A percentile compares a stretch with the other conserved stretches of the same genome.
Evolutionary conservation across 2,888 invertebrate species (phyloP).

Genomic region (Synergus laeviventris): DNA sequence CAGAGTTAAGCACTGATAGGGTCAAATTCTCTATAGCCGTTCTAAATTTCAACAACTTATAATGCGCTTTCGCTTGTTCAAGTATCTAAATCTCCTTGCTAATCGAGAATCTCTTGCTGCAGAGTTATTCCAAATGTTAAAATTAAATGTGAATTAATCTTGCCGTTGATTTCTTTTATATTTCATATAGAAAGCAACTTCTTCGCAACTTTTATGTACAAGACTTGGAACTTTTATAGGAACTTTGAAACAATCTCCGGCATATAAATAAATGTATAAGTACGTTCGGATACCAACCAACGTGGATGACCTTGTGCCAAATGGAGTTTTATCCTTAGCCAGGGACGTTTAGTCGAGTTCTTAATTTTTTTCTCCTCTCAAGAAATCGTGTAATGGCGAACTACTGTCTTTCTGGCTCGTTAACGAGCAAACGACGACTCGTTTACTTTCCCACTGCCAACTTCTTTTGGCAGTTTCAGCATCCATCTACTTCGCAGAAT

Average conservation of each 20-base stretch:
- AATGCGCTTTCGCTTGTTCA: not conserved
- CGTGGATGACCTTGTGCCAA: slow-evolving; percentile 68
- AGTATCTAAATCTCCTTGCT: not conserved
- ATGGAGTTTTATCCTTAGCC: slow-evolving; percentile 67
- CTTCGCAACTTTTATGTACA: too few species aligned
- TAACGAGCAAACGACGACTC: not conserved
- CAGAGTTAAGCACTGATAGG: slow-evolving; percentile 23
- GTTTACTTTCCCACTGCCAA: not conserved
- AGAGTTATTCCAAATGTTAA: not conserved
- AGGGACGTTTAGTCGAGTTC: slow-evolving; percentile 57
- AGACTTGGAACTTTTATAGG: not conserved
- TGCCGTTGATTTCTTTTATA: too few species aligned
- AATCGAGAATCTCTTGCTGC: not conserved
- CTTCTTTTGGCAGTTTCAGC: slow-evolving; percentile 1
- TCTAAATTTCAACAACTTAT: slow-evolving; percentile 25
- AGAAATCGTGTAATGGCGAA: not conserved
- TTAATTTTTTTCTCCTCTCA: slow-evolving; percentile 25
- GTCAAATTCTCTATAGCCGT: slow-evolving; percentile 6
- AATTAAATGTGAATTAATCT: not conserved
- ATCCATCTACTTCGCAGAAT: not conserved
- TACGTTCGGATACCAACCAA: slow-evolving; percentile 48
- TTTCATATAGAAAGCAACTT: too few species aligned
- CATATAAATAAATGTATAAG: slow-evolving; percentile 44
- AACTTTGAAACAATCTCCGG: not conserved
- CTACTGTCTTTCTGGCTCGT: not conserved